Evolutionary conservation across 2,113 vertebrate species (phyloP), one percentile per base, ranked within the genome.

Genomic region (Amazona vittata): DNA sequence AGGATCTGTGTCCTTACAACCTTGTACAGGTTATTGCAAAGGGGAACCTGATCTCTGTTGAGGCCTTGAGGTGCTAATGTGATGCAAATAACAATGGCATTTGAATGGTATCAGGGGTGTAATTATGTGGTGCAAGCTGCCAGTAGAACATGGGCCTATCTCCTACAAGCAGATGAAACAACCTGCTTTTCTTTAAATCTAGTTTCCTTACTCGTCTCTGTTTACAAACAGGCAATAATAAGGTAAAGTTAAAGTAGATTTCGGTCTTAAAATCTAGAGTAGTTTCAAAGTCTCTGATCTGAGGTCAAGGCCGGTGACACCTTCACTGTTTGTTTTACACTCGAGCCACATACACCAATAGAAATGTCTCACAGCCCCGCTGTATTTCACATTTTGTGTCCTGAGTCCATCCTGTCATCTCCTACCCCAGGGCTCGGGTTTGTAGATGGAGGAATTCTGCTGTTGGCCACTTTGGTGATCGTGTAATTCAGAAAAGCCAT

Each of bases 301-400:
- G 47, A 60, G 55, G 50, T 50, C 14, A n/a, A 41, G 62, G 50
- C 59, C 47, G 24, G 2, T 15, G 59, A 17, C 39, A 14, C 25
- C 52, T 50, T 46, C 10, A 28, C 14, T 43, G 28, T 18, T 31
- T 28, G 67, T 7, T 2, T 64, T 71, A 17, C 5, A 9, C 21
- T 60, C 2, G 2, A 15, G 50, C 20, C 25, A 6, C 9, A 4
- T 2, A 0, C 19, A 46, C 33, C 46, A 14, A 2, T 17, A 5
- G 9, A 8, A 28, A 4, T 16, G n/a, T 41, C n/a, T 11, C 11
- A 11, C 22, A 41, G 47, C 86, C 31, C 1, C 2, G 57, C 80
- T 46, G n/a, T 25, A 2, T 37, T 15, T 39, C 20, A 10, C 19
- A 2, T n/a, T 35, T 41, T 15, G 52, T 86, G 70, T 37, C 49